Conservation (phyloP, 2,113 vertebrate genomes). For the Indicator indicator region DNA sequence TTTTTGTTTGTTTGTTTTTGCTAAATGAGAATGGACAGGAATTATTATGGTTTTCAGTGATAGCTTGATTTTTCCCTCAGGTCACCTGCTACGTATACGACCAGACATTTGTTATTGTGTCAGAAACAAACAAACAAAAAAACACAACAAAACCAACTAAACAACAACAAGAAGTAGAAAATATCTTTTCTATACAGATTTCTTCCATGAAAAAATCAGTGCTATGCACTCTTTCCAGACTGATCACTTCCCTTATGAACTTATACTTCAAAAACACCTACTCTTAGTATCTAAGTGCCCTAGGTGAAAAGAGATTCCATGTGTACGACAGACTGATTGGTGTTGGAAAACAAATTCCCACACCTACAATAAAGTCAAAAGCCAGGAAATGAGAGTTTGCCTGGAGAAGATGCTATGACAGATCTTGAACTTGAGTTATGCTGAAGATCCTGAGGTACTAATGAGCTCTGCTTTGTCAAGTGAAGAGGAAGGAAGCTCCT, state of each 20-base stretch:
- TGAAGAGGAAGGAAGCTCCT: background rate
- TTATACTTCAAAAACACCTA: background rate
- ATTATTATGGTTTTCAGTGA: conserved; percentile 56
- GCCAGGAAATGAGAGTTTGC: conserved; percentile 57
- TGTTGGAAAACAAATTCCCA: conserved; percentile 73
- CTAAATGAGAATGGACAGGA: conserved; percentile 36
- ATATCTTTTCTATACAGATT: background rate
- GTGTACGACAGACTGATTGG: conserved; percentile 59
- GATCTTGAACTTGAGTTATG: background rate
- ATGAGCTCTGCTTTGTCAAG: background rate
- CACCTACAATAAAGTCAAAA: conserved; percentile 62
- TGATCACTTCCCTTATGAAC: background rate
- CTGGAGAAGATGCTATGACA: conserved; percentile 60
- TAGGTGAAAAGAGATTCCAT: conserved; percentile 52
- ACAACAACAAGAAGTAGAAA: background rate
- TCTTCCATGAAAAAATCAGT: background rate
- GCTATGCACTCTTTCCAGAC: background rate
- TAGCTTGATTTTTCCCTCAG: background rate
- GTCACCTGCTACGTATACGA: background rate
- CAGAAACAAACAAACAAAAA: background rate
- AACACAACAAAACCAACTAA: too few relatives aligned
- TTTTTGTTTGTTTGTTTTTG: background rate
- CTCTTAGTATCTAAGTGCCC: background rate
- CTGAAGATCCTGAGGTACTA: background rate
- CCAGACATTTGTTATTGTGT: background rate